These are phyloP conservation scores for Gasteruption jaculator DNA, from an alignment of 2,888 invertebrate genomes.

Conservation along the genomic window DNA sequence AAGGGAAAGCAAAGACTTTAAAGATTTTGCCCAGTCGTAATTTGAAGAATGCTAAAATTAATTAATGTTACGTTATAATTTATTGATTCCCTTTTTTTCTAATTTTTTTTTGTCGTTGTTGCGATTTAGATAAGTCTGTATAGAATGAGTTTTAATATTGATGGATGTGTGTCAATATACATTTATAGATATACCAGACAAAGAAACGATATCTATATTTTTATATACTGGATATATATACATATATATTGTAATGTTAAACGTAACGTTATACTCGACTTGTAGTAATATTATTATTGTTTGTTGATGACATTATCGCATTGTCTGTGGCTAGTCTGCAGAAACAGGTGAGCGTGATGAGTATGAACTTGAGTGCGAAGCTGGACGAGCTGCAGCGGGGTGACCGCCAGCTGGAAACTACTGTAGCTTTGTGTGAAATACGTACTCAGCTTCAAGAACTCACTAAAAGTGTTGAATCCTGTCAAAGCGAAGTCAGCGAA, in stretches of 20 bases:
- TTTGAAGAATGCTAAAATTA: too few relatives aligned
- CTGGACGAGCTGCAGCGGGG: conserved; percentile 87
- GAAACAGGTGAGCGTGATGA: conserved; percentile 97
- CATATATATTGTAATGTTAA: conserved; percentile 20
- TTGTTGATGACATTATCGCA: conserved; percentile 10
- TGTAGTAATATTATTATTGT: conserved; percentile 7
- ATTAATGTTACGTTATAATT: too few relatives aligned
- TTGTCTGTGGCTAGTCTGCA: conserved; percentile 70
- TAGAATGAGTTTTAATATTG: too few relatives aligned
- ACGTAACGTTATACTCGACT: conserved; percentile 8
- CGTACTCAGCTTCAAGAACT: conserved; percentile 88
- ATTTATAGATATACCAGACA: too few relatives aligned
- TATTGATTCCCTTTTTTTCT: too few relatives aligned
- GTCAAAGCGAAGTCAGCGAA: conserved; percentile 90
- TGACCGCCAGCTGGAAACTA: conserved; percentile 88
- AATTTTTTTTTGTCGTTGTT: too few relatives aligned
- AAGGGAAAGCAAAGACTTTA: too few relatives aligned
- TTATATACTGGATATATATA: conserved; percentile 18
- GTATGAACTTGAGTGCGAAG: conserved; percentile 91
- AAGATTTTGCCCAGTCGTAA: too few relatives aligned
- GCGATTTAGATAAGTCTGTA: too few relatives aligned
- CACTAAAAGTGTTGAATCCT: conserved; percentile 91
- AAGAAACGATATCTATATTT: too few relatives aligned
- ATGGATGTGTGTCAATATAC: too few relatives aligned
- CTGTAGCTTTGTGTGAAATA: conserved; percentile 90